Base-by-base conservation (phyloP, 2,888 invertebrate species). In the Clusia tigrina region DNA sequence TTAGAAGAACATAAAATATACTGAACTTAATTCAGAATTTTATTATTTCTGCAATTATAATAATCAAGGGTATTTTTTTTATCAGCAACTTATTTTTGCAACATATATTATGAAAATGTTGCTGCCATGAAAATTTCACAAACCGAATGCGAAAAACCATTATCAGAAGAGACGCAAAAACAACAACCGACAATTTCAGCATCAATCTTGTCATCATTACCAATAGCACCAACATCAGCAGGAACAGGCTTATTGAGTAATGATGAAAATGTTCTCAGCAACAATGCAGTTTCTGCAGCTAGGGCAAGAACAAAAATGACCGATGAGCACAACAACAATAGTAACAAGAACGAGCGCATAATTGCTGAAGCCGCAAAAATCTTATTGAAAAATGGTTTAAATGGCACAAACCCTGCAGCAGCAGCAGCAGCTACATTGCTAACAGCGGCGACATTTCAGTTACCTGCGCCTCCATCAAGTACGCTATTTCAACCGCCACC, bases 251-350 rank as follows among this genome's bases (percentile, higher is more conserved):
- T 73, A 67, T 70, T 72, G 73, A 72, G 73, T 71, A 73, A 71
- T 67, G 73, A 73, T 68, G 70, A 3, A 68, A 69, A 72, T 68
- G 73, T 69, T 66, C 65, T 73, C 68, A 67, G 65, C 71, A 71
- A 72, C 69, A 73, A 72, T 68, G 70, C 69, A 74, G 71, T 67
- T 67, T 70, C 65, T 88, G 88, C 87, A 86, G 87, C 88, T 88
- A 89, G 89, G 89, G 89, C 89, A 89, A 89, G 89, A 81, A 86
- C 86, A 84, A 86, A 86, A 86, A 87, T 87, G 87, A 86, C 85
- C 85, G 86, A 87, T 84, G 87, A 90, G 87, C 78, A 52, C 60
- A 67, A 51, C 60, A 66, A 60, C 64, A 69, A 48, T 58, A 72
- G 54, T 62, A 70, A 62, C 63, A 72, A 64, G 63, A 73, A 66